These are phyloP conservation scores for Pseudomugil gertrudae DNA, from an alignment of 2,797 vertebrate species.

Conservation along the genomic window DNA sequence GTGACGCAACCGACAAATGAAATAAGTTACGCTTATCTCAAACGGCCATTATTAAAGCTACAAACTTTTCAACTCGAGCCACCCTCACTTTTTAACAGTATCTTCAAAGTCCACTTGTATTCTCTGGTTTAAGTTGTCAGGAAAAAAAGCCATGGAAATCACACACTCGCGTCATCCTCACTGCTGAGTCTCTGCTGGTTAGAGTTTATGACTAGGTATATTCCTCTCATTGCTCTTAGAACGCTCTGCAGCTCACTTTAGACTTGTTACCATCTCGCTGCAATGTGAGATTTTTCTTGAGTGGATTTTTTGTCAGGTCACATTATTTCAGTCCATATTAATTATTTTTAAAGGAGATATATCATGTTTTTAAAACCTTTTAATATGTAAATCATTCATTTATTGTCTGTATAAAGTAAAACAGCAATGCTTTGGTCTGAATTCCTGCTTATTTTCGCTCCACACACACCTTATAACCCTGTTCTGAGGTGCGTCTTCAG, in stretches of 20 bases:
- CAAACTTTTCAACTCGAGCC: conserved; percentile 84
- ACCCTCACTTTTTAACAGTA: conserved; percentile 57
- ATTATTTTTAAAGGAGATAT: no score
- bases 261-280: not conserved
- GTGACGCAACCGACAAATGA: conserved; percentile 90
- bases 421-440: no score
- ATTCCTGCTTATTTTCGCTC: no score
- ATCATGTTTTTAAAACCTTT: no score
- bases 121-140: conserved; percentile 53
- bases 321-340: no score
- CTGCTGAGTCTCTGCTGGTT: conserved; percentile 27
- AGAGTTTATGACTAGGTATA: not conserved
- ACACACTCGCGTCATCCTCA: conserved; percentile 10
- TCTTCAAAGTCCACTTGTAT: conserved; percentile 53
- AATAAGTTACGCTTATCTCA: conserved; percentile 94
- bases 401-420: no score
- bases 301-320: not conserved
- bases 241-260: conserved; percentile 12
- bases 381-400: no score
- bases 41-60: conserved; percentile 91
- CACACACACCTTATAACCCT: no score
- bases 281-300: not conserved
- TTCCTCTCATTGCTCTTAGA: not conserved
- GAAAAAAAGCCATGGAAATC: conserved; percentile 21
- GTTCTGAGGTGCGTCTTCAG: no score